Percentiles rank a stretch among this genome's conserved stretches.
Conservation (phyloP, 2,113 vertebrate species). For the Peromyscus maniculatus region DNA sequence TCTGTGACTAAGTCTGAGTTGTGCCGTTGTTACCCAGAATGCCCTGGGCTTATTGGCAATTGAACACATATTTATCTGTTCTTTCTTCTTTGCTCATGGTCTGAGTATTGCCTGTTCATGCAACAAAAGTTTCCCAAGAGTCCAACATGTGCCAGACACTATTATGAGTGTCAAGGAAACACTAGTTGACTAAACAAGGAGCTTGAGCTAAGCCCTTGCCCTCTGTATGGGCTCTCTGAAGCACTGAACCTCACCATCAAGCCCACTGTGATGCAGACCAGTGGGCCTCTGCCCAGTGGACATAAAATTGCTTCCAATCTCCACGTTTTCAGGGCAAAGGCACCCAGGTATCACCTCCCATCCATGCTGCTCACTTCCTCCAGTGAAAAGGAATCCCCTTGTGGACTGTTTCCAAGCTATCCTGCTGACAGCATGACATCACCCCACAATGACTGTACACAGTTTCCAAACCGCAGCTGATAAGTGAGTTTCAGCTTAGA, state of each 20-base stretch:
- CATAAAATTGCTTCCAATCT: neutral
- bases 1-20: neutral
- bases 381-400: neutral
- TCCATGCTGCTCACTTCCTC: neutral
- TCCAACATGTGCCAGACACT: neutral
- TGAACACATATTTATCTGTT: constrained; percentile 32
- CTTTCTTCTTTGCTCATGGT: neutral
- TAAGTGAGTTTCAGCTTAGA: constrained; percentile 57
- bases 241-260: neutral
- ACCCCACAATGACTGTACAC: neutral
- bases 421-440: constrained; percentile 5
- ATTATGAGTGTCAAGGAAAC: neutral
- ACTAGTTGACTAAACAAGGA: neutral
- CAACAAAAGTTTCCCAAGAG: neutral
- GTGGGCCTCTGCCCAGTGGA: neutral
- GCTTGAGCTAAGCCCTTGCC: neutral
- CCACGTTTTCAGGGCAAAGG: neutral
- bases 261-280: neutral
- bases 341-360: neutral
- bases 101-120: neutral
- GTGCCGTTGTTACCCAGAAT: constrained; percentile 2
- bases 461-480: constrained; percentile 64
- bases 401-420: neutral
- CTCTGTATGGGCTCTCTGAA: neutral
- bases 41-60: neutral